A percentile compares a stretch with the other conserved stretches of the same genome.
Evolutionary conservation across 2,113 vertebrate genomes (phyloP).

Genomic region (Rhodinocichla rosea): DNA sequence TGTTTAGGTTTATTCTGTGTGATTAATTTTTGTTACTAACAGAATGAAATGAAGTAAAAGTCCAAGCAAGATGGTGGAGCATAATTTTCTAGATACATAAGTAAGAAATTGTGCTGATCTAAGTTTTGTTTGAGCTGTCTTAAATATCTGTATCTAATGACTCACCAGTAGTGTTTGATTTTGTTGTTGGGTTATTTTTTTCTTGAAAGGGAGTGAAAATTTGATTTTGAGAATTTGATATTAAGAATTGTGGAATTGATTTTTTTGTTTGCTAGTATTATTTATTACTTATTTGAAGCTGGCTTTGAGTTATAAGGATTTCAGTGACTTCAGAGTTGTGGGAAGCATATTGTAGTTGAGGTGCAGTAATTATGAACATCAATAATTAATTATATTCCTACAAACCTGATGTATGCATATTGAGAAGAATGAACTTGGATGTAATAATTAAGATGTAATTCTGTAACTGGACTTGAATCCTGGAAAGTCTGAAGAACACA

Average conservation of each 20-base stretch:
- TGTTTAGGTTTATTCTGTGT: background rate
- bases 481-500: background rate
- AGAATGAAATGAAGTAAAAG: background rate
- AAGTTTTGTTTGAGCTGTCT: background rate
- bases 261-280: background rate
- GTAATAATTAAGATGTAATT: background rate
- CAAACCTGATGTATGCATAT: background rate
- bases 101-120: background rate
- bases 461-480: background rate
- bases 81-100: background rate
- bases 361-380: background rate
- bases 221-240: background rate
- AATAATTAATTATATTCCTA: background rate
- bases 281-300: background rate
- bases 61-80: background rate
- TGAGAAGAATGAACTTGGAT: background rate
- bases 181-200: background rate
- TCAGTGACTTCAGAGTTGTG: background rate
- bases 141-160: background rate
- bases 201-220: background rate
- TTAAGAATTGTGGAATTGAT: background rate
- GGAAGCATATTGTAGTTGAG: background rate
- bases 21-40: background rate
- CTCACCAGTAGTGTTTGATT: background rate
- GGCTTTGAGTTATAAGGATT: background rate